These are phyloP conservation scores for Tetrax tetrax DNA, from an alignment of 2,113 vertebrate species.

Conservation along the genomic window DNA sequence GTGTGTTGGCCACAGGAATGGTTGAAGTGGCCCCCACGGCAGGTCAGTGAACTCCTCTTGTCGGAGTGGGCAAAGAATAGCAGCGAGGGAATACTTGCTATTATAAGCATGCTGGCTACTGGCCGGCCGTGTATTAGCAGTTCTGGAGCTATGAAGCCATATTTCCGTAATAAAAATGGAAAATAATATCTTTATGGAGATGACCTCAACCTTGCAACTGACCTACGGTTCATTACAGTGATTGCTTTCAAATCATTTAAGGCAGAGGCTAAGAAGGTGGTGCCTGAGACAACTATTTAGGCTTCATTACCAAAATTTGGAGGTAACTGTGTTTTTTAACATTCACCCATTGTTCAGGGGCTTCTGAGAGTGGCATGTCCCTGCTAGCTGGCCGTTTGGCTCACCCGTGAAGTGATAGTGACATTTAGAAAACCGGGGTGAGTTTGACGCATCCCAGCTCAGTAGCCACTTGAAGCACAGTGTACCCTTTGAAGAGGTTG, in stretches of 20 bases:
- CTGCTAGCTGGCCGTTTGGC: background rate
- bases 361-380: background rate
- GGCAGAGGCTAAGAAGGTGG: background rate
- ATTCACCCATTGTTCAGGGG: background rate
- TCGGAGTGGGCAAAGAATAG: background rate
- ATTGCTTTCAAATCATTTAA: background rate
- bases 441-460: background rate
- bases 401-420: background rate
- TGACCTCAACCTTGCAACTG: slow-evolving; percentile 20
- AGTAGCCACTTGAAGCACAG: background rate
- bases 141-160: slow-evolving; percentile 21
- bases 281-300: background rate
- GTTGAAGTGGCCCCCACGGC: background rate
- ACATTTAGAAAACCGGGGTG: background rate
- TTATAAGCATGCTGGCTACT: slow-evolving; percentile 22
- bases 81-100: slow-evolving; percentile 22
- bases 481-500: background rate
- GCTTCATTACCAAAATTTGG: background rate
- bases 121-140: background rate
- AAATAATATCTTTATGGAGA: slow-evolving; percentile 45
- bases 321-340: background rate
- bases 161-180: slow-evolving; percentile 31
- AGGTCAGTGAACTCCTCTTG: background rate
- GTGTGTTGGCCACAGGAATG: background rate
- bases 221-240: background rate